Base-by-base conservation (phyloP, 1,140 invertebrate genomes). In the Drosophila sp. region DNA sequence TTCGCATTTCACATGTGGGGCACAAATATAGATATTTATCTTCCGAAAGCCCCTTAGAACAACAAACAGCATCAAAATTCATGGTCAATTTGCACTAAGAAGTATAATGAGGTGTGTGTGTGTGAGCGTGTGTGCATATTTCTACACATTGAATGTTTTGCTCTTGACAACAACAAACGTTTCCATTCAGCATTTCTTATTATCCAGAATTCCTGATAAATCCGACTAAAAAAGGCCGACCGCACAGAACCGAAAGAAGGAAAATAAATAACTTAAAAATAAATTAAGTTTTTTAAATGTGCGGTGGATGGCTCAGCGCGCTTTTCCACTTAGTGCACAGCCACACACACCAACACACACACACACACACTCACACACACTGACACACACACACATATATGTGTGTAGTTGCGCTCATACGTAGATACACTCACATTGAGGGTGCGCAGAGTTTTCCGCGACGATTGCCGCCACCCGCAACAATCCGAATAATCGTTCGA, bases 181-280 rank as follows among this genome's bases (percentile, higher is more conserved):
- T 67, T 61, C 45, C 83, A 89, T 89, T 89, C 73, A 87, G 73
- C 41, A 65, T 38, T 61, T 51, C 38, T 54, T 79, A 76, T 79
- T 81, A 87, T 69, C 82, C 82, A 73, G 82, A 86, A 86, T 82
- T 86, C 70, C 57, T 50, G 51, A 76, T 61, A 76, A 50, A 73
- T 61, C 36, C 46, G 73, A 63, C 62, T 57, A 77, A 87, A 50
- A 74, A 77, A 67, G 62, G 74, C 81, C 78, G 81, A 80, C 80
- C 13, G 36, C 65, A 57, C 32, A 27, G 29, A 63, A 59, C 38
- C 16, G 18, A 43, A 46, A 54, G 40, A 50, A 53, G 41, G 54
- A 76, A 73, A 76, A 67, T 58, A 65, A 76, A 66, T 80, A 87
- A 80, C 83, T 89, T 87, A 87, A 87, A 87, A 87, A 89, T 87